Percentiles rank a stretch among this genome's conserved stretches.
phyloP scores from a whole-genome alignment of 2,888 invertebrate species.

The Leptodirus hochenwartii region DNA sequence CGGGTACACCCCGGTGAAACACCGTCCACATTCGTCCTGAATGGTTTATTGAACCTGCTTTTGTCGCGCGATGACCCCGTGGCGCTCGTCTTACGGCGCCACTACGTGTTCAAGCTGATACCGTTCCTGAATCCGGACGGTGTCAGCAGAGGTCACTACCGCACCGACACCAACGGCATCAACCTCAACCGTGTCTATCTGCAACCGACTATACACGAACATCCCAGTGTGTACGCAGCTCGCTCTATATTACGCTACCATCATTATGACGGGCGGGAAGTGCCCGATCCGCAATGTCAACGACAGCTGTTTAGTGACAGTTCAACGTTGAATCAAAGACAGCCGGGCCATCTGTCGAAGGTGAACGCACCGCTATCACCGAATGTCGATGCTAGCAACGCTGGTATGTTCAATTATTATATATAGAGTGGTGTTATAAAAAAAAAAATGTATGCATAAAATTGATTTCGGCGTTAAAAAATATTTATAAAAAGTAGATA shows the following conservation, averaged over 20 bases:
- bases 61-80: constrained; percentile 56
- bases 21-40: constrained; percentile 77
- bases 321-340: too few relatives aligned
- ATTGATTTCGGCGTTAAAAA: too few relatives aligned
- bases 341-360: too few relatives aligned
- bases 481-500: too few relatives aligned
- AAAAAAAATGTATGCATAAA: too few relatives aligned
- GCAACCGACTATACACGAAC: constrained; percentile 51
- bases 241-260: constrained; percentile 59
- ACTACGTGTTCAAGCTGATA: constrained; percentile 76
- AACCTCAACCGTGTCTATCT: constrained; percentile 78
- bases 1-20: constrained; percentile 88
- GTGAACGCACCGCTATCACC: too few relatives aligned
- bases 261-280: too few relatives aligned
- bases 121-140: constrained; percentile 88
- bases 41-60: constrained; percentile 69
- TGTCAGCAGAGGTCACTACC: constrained; percentile 67
- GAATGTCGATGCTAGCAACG: too few relatives aligned
- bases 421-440: too few relatives aligned
- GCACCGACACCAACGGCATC: constrained; percentile 73
- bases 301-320: too few relatives aligned
- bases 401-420: too few relatives aligned
- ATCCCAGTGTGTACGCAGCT: constrained; percentile 76
- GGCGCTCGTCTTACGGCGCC: constrained; percentile 49
- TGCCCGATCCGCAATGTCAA: too few relatives aligned